phyloP scores from a whole-genome alignment of 2,113 vertebrate genomes.

The Daphoenositta chrysoptera region DNA sequence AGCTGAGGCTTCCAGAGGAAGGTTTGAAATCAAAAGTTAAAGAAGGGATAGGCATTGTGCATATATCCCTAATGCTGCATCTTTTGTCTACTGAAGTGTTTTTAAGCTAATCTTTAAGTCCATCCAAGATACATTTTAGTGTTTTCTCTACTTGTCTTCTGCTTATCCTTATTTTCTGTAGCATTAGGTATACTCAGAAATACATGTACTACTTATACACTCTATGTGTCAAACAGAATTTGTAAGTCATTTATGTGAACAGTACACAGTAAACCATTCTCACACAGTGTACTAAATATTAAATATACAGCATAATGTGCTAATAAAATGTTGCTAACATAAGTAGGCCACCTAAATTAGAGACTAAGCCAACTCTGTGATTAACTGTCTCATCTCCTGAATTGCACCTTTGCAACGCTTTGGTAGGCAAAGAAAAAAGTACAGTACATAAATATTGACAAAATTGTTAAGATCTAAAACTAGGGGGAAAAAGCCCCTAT shows the following conservation, averaged over 20 bases:
- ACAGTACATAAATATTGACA: neutral
- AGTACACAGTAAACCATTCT: slow-evolving; percentile 43
- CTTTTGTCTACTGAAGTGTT: neutral
- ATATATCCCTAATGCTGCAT: neutral
- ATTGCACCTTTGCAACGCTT: slow-evolving; percentile 2
- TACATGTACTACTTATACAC: neutral
- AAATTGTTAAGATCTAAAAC: neutral
- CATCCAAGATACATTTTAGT: neutral
- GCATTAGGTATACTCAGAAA: neutral
- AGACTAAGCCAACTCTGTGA: neutral
- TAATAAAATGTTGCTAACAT: slow-evolving; percentile 53
- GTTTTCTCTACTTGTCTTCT: neutral
- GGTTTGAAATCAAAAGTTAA: neutral
- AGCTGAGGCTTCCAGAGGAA: neutral
- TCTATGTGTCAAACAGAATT: slow-evolving; percentile 22
- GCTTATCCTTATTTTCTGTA: slow-evolving; percentile 10
- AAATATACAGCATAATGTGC: slow-evolving; percentile 46
- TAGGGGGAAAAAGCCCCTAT: neutral
- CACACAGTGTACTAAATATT: slow-evolving; percentile 46
- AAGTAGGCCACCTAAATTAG: slow-evolving; percentile 63
- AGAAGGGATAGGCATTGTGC: neutral
- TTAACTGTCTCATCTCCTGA: slow-evolving; percentile 50
- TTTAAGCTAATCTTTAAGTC: neutral
- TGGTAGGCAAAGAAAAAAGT: neutral
- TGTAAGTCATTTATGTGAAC: slow-evolving; percentile 40